Evolutionary conservation across 2,888 invertebrate species (phyloP), one percentile per base, ranked within the genome.

Genomic region (Eristalis tenax): DNA sequence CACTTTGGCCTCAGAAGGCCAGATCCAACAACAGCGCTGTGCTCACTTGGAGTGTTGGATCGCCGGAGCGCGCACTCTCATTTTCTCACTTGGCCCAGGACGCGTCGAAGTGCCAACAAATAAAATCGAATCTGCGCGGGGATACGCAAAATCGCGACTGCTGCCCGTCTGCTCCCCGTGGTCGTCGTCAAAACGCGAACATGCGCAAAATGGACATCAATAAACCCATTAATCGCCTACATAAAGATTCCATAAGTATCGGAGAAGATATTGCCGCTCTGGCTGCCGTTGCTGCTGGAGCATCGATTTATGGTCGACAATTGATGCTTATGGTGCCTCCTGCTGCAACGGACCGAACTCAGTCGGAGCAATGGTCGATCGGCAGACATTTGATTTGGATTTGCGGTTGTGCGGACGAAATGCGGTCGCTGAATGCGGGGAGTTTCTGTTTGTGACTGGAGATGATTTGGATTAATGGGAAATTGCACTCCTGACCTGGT

Each of bases 1-100:
- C 93, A 92, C 92, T 92, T 91, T 91, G 91, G 92, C 92, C 92
- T 91, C 90, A 91, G 91, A 91, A 91, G 91, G 91, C 89, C 89
- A 89, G 43, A 26, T 28, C 26, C 61, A 35, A 57, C 38, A 38
- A 74, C 63, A 74, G 35, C 38, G 18, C 50, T n/a, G 50, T 50
- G 50, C 18, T 18, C 50, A 8, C 50, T 50, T 50, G 50, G 50
- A 50, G 50, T 50, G 50, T 18, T n/a, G 50, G 50, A 50, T 18
- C 50, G 18, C 50, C 38, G 68, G 71, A 66, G 75, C 68, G 70
- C 68, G 63, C 80, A 85, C 85, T 85, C 85, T 82, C 81, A 77
- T 81, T 85, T 85, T 85, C 77, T 50, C 83, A 78, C 78, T 77
- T 73, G 64, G 57, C 3, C 64, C 11, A 38, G 23, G 68, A 43